Percentiles rank a stretch among this genome's conserved stretches.
phyloP scores from a whole-genome alignment of 1,140 invertebrate genomes.

The Gryllus bimaculatus region DNA sequence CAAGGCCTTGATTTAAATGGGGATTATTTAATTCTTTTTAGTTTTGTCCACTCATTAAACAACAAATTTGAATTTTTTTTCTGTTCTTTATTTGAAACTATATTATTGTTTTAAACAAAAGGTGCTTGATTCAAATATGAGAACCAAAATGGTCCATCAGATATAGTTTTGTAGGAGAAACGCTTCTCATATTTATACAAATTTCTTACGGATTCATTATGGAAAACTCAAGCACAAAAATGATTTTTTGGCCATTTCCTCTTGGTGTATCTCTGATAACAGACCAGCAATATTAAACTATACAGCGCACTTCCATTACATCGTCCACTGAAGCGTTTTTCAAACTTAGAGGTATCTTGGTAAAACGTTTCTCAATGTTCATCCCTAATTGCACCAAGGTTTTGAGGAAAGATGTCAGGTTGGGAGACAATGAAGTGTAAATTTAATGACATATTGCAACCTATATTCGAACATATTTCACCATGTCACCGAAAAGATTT shows the following conservation, averaged over 20 bases:
- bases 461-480: neutral
- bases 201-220: too few relatives aligned
- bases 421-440: neutral
- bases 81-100: slow-evolving; percentile 8
- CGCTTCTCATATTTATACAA: neutral
- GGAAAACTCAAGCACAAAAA: slow-evolving; percentile 6
- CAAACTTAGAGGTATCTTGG: slow-evolving; percentile 11
- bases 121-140: slow-evolving; percentile 12
- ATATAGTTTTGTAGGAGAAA: neutral
- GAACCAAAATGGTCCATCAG: slow-evolving; percentile 11
- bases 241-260: slow-evolving; percentile 9
- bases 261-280: slow-evolving; percentile 10
- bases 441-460: slow-evolving; percentile 13
- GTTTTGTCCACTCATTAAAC: too few relatives aligned
- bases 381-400: slow-evolving; percentile 9
- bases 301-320: slow-evolving; percentile 8
- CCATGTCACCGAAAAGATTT: neutral
- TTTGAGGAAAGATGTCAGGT: slow-evolving; percentile 11
- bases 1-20: too few relatives aligned
- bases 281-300: slow-evolving; percentile 9
- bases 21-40: too few relatives aligned
- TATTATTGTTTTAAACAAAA: neutral
- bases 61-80: too few relatives aligned
- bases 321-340: slow-evolving; percentile 6
- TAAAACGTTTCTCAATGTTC: slow-evolving; percentile 11